These are phyloP conservation scores for Hyposmocoma kahamanoa DNA, from an alignment of 1,140 invertebrate genomes.

Conservation along the genomic window DNA sequence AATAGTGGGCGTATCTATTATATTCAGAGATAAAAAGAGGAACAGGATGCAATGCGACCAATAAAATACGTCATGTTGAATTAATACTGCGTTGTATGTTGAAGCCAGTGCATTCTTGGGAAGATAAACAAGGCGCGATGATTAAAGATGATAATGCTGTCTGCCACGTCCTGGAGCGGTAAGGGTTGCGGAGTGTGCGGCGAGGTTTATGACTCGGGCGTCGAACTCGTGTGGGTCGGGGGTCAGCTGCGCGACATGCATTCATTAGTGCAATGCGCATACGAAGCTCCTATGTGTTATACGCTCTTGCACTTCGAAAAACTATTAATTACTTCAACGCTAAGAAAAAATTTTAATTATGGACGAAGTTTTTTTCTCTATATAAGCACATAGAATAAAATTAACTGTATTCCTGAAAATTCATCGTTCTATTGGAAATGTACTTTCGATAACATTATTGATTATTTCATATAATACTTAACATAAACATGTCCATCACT, in stretches of 20 bases:
- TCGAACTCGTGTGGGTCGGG: constrained; percentile 64
- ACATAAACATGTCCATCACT: too few species aligned
- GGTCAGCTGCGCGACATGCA: constrained; percentile 59
- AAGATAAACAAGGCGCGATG: constrained; percentile 24
- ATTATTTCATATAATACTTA: too few species aligned
- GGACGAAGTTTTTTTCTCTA: too few species aligned
- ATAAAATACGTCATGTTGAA: neutral
- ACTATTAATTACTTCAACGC: constrained; percentile 2
- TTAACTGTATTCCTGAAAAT: too few species aligned
- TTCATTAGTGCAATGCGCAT: constrained; percentile 49
- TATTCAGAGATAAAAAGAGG: neutral
- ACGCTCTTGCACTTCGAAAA: constrained; percentile 12
- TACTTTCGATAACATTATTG: too few species aligned
- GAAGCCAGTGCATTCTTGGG: constrained; percentile 9
- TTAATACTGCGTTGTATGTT: neutral
- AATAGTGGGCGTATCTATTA: neutral
- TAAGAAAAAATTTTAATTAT: neutral
- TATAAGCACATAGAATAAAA: too few species aligned
- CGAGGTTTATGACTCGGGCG: constrained; percentile 27
- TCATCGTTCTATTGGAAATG: too few species aligned
- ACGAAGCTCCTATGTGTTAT: constrained; percentile 24
- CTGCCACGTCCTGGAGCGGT: constrained; percentile 31
- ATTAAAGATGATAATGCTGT: constrained; percentile 47
- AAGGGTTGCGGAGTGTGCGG: constrained; percentile 22
- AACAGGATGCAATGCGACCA: neutral